Percentiles rank a stretch among this genome's conserved stretches.
Conservation (phyloP, 2,888 invertebrate genomes). For the Trachelus troglodyta region DNA sequence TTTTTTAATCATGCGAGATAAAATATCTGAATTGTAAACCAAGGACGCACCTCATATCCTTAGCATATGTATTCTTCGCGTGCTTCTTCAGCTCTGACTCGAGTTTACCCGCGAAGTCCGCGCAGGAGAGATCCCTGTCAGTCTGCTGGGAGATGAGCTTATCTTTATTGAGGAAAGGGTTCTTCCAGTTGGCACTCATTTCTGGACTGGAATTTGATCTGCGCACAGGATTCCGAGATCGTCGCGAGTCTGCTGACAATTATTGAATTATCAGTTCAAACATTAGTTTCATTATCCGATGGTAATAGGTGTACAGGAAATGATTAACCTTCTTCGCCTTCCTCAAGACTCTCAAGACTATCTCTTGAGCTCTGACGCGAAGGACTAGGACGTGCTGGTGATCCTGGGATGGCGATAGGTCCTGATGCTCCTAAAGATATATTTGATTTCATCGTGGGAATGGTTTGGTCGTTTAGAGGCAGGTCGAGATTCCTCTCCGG, state of each 20-base stretch:
- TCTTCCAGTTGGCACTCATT: conserved; percentile 90
- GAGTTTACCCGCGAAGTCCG: conserved; percentile 54
- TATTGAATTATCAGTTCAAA: background rate
- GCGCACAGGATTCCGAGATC: conserved; percentile 84
- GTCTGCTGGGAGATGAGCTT: conserved; percentile 52
- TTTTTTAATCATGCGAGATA: background rate
- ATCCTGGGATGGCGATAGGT: conserved; percentile 66
- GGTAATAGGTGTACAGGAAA: background rate
- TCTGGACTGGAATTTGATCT: conserved; percentile 93
- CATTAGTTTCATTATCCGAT: conserved; percentile 64
- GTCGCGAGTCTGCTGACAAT: conserved; percentile 57
- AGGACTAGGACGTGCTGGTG: conserved; percentile 65
- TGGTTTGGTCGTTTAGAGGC: conserved; percentile 46
- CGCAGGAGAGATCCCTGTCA: conserved; percentile 45
- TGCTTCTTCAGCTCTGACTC: conserved; percentile 72
- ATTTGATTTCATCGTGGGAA: conserved; percentile 42
- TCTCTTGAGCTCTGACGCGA: conserved; percentile 70
- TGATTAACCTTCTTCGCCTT: conserved; percentile 65
- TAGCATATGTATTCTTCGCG: conserved; percentile 74
- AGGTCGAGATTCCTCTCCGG: conserved; percentile 49
- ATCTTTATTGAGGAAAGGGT: conserved; percentile 72
- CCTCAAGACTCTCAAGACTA: conserved; percentile 69
- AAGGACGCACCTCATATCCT: conserved; percentile 73
- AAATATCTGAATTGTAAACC: background rate
- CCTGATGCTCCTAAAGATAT: conserved; percentile 58